Percentiles rank a stretch among this genome's conserved stretches.
Evolutionary conservation across 2,113 vertebrate species (phyloP).

Genomic region (Stercorarius parasiticus): DNA sequence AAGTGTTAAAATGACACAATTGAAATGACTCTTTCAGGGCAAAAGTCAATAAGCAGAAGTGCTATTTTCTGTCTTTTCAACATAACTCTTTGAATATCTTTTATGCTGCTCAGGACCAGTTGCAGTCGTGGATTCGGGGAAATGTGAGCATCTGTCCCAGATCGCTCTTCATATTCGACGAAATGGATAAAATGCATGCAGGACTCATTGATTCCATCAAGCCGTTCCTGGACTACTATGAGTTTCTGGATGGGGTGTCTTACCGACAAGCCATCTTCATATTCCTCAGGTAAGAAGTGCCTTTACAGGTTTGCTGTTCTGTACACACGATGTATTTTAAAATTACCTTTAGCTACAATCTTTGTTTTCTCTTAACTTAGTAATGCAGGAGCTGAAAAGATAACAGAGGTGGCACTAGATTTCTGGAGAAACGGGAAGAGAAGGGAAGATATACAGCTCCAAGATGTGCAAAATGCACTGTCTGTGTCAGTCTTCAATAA

Average conservation of each 20-base stretch:
- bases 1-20: background rate
- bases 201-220: constrained; percentile 94
- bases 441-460: constrained; percentile 86
- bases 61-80: background rate
- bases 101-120: constrained; percentile 75
- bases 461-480: constrained; percentile 79
- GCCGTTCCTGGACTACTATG: constrained; percentile 92
- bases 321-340: background rate
- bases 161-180: constrained; percentile 95
- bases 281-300: constrained; percentile 88
- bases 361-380: constrained; percentile 60
- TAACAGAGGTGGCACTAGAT: constrained; percentile 82
- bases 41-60: background rate
- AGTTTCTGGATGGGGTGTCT: constrained; percentile 86
- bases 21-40: background rate
- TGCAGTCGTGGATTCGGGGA: constrained; percentile 91
- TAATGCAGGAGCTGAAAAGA: constrained; percentile 89
- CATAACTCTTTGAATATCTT: background rate
- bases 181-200: constrained; percentile 95
- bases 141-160: constrained; percentile 85
- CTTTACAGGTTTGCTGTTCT: background rate
- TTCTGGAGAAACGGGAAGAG: constrained; percentile 85
- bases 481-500: constrained; percentile 90
- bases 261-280: constrained; percentile 94
- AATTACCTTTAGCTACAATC: background rate